Evolutionary conservation across 2,113 vertebrate species (phyloP).

Genomic region (Zootoca vivipara): DNA sequence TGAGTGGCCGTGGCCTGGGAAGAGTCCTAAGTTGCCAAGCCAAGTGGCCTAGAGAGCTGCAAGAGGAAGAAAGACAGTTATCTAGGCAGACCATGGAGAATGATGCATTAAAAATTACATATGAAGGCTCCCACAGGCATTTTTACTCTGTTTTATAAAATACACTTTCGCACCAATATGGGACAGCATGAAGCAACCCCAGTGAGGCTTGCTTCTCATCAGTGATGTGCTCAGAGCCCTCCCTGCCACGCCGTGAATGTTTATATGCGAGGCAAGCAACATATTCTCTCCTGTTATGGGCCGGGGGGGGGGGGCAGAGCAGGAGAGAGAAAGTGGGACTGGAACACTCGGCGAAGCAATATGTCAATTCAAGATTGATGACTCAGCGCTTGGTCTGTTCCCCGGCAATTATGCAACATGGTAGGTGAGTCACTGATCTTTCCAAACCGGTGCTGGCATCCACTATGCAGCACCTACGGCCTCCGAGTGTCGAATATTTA

Average conservation of each 20-base stretch:
- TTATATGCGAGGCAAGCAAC: background rate
- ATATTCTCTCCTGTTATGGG: background rate
- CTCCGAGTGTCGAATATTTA: background rate
- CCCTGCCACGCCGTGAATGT: background rate
- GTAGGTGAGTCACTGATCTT: conserved; percentile 35
- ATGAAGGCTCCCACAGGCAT: background rate
- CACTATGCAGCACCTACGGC: background rate
- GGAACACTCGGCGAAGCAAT: background rate
- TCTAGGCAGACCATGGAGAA: background rate
- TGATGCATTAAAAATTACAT: rapidly evolving
- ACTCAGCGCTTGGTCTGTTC: background rate
- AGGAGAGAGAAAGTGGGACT: background rate
- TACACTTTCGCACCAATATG: background rate
- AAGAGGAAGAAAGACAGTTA: background rate
- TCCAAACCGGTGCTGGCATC: conserved; percentile 8
- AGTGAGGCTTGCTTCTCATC: background rate
- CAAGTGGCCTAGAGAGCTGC: too few species aligned
- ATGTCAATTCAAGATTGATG: conserved; percentile 22
- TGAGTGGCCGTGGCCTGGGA: background rate
- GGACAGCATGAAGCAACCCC: background rate
- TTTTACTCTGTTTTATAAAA: background rate
- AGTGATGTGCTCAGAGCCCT: conserved; percentile 7
- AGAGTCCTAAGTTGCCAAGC: too few species aligned
- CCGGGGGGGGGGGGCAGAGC: conserved; percentile 20
- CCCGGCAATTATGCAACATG: background rate